phyloP scores from a whole-genome alignment of 37 sponge, comb jelly and placozoan genomes.

The Ephydatia muelleri region DNA sequence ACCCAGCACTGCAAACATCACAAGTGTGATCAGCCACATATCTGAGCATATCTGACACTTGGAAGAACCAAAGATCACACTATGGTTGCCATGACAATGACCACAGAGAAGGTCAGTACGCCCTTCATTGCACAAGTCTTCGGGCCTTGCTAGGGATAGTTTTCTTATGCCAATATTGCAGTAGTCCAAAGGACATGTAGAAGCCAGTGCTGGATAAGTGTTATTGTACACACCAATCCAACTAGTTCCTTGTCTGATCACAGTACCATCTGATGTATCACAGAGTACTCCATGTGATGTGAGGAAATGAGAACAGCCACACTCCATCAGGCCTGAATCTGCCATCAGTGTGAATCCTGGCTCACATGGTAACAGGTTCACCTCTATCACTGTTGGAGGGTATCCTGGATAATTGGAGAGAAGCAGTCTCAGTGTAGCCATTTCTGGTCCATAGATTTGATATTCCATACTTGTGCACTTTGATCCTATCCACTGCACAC shows the following conservation, averaged over 20 bases:
- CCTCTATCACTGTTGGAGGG: background rate
- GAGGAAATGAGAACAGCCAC: background rate
- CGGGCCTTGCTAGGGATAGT: conserved; percentile 10
- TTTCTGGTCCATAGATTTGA: conserved; percentile 33
- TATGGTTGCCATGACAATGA: conserved; percentile 24
- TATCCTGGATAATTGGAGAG: conserved; percentile 6
- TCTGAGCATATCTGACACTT: conserved; percentile 47
- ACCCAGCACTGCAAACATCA: conserved; percentile 28
- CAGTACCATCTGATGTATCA: conserved; percentile 19
- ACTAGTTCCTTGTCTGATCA: background rate
- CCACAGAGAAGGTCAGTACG: conserved; percentile 68
- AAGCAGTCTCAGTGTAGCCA: background rate
- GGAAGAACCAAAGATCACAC: conserved; percentile 51
- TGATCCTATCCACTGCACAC: background rate
- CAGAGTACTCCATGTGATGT: conserved; percentile 3
- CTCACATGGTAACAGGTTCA: background rate
- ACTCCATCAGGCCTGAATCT: background rate
- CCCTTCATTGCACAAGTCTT: conserved; percentile 20
- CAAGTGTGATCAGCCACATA: conserved; percentile 36
- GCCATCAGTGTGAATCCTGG: background rate
- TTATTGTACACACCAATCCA: conserved; percentile 28
- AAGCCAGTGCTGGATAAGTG: background rate
- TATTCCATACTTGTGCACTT: conserved; percentile 10
- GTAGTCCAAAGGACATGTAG: conserved; percentile 40
- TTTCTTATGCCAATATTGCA: background rate